These are phyloP conservation scores for Desmophyllum pertusum DNA, from an alignment of 92 coral and sea anemone genomes.

Conservation along the genomic window DNA sequence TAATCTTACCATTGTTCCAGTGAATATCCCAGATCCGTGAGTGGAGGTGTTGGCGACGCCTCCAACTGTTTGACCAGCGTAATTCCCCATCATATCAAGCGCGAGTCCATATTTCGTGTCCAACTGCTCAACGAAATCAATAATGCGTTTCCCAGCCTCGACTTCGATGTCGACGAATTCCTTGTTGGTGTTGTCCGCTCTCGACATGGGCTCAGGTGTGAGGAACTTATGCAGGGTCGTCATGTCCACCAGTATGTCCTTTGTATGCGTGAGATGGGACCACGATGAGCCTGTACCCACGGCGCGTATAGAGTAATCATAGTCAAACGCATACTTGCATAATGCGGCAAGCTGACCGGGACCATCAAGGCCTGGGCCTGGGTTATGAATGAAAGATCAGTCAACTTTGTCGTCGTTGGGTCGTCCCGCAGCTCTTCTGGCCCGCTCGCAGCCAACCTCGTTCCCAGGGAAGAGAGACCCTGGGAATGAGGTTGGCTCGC, in stretches of 20 bases:
- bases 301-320: slow-evolving; percentile 25
- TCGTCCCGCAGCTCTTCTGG: no score
- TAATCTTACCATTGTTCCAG: slow-evolving; percentile 55
- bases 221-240: slow-evolving; percentile 4
- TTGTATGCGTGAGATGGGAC: slow-evolving; percentile 42
- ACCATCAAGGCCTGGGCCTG: slow-evolving; percentile 27
- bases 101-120: slow-evolving; percentile 37
- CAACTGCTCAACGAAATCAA: slow-evolving; percentile 48
- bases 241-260: slow-evolving; percentile 32
- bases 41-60: slow-evolving; percentile 59
- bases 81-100: slow-evolving; percentile 60
- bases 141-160: slow-evolving; percentile 53
- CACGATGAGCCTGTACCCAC: slow-evolving; percentile 44
- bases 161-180: slow-evolving; percentile 53
- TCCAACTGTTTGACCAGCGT: slow-evolving; percentile 63
- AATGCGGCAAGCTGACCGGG: slow-evolving; percentile 32
- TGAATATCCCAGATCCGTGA: slow-evolving; percentile 54
- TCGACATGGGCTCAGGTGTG: not conserved
- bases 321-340: slow-evolving; percentile 38
- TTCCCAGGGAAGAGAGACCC: no score
- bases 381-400: not conserved
- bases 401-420: not conserved
- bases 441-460: no score
- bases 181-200: not conserved
- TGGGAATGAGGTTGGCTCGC: no score